Evolutionary conservation across 2,888 invertebrate genomes (phyloP), one percentile per base, ranked within the genome.

Genomic region (Ormyrus labotus): DNA sequence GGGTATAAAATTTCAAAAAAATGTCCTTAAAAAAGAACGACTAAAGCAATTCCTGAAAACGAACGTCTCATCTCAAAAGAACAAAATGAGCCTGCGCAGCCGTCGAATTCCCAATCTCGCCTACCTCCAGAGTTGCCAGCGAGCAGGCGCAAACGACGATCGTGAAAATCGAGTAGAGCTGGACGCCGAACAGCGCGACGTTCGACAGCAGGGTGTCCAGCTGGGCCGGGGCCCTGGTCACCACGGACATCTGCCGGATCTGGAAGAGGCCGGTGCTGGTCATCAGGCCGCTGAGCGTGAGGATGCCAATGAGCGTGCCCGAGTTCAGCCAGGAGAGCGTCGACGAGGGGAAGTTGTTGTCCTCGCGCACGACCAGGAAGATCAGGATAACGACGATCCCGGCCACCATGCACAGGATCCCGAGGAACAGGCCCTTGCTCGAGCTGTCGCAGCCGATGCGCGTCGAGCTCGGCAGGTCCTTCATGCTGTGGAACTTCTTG

Each of bases 401-500:
- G 2, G 92, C 91, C 1, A 92, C 92, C 85, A 93, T 90, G 74
- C 92, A 92, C 5, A 93, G 89, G 45, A 93, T 91, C 0, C 93
- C 93, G 5, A 93, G 88, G 83, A 93, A 92, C 13, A 93, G 88
- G 7, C 92, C 93, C 85, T 92, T 93, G 87, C 92, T 92, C 53
- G 92, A 92, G 13, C 92, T 91, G 69, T 92, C 91, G 83, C 92
- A 93, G 78, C 92, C 92, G 2, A 92, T 90, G 80, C 85, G 84
- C 2, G 86, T 86, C 65, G 87, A 86, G 67, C 84, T 85, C 76
- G 85, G 83, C 60, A 87, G 78, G 13, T 89, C 89, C 79, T 89
- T 91, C 78, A 83, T 88, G 63, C 87, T 87, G 80, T 90, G 90
- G 57, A 89, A 88, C 69, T 90, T 88, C 48, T 88, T 86, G 80